phyloP scores from a whole-genome alignment of 1,140 invertebrate genomes.

The Papilio dardanus region DNA sequence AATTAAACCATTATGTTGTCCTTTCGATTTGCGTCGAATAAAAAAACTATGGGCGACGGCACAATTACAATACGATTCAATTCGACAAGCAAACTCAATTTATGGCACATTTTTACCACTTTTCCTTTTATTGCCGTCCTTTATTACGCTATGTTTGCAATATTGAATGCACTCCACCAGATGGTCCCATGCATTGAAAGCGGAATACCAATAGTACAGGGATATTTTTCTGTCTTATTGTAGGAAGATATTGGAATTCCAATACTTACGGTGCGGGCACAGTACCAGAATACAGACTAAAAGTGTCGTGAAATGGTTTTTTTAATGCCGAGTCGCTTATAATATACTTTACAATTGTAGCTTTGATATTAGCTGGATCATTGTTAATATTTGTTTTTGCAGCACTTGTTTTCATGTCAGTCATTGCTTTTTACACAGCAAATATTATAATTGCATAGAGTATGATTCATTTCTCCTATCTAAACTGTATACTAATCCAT shows the following conservation, averaged over 20 bases:
- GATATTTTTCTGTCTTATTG: conserved; percentile 35
- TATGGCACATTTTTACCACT: conserved; percentile 23
- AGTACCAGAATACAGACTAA: neutral
- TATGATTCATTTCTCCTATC: too few species aligned
- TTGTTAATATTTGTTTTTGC: too few species aligned
- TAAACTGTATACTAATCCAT: too few species aligned
- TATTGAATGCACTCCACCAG: conserved; percentile 29
- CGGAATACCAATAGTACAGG: conserved; percentile 15
- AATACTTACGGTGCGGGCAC: conserved; percentile 7
- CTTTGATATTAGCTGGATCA: neutral
- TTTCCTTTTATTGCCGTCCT: conserved; percentile 20
- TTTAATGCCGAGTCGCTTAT: neutral
- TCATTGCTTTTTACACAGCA: too few species aligned
- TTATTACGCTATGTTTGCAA: conserved; percentile 33
- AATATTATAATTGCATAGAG: too few species aligned
- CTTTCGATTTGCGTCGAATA: neutral
- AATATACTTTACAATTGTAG: neutral
- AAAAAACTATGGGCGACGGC: neutral
- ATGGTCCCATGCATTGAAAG: conserved; percentile 30
- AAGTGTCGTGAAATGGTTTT: conserved; percentile 4
- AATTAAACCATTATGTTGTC: neutral
- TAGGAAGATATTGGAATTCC: conserved; percentile 33
- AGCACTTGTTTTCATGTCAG: too few species aligned
- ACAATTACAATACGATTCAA: neutral
- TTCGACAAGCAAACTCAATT: neutral